These are phyloP conservation scores for Nomada flava DNA, from an alignment of 2,888 invertebrate species.

Conservation along the genomic window DNA sequence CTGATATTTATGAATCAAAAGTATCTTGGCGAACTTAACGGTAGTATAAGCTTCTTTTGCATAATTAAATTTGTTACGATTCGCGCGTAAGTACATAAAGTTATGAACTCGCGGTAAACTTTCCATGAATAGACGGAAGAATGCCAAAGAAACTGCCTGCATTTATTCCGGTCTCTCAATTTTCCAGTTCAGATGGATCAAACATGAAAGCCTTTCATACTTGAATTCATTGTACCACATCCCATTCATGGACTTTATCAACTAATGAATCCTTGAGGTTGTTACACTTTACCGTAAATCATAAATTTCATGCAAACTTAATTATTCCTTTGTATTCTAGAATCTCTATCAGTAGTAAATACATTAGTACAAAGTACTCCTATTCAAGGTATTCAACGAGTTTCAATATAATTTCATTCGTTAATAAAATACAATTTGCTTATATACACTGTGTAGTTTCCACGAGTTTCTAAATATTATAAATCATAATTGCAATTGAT, in stretches of 20 bases:
- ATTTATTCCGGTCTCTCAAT: conserved; percentile 14
- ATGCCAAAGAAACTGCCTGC: conserved; percentile 7
- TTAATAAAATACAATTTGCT: background rate
- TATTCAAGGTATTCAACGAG: background rate
- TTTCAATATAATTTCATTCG: background rate
- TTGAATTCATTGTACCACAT: background rate
- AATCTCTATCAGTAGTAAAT: background rate
- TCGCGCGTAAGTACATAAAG: background rate
- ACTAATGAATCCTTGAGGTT: background rate
- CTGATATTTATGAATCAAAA: background rate
- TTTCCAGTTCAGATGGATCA: conserved; percentile 1
- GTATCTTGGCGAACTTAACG: background rate
- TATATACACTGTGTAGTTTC: background rate
- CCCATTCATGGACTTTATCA: background rate
- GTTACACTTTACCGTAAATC: background rate
- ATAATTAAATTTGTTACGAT: conserved; percentile 12
- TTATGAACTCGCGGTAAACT: conserved; percentile 6
- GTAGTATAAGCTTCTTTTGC: conserved; percentile 2
- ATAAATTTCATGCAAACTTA: background rate
- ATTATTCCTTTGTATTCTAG: background rate
- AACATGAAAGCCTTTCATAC: conserved; percentile 5
- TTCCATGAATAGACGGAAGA: conserved; percentile 3
- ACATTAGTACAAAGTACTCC: conserved; percentile 3
- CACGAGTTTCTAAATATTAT: too few relatives aligned
- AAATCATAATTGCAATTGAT: background rate